phyloP scores from a whole-genome alignment of 2,888 invertebrate genomes.

The Protophormia terraenovae region DNA sequence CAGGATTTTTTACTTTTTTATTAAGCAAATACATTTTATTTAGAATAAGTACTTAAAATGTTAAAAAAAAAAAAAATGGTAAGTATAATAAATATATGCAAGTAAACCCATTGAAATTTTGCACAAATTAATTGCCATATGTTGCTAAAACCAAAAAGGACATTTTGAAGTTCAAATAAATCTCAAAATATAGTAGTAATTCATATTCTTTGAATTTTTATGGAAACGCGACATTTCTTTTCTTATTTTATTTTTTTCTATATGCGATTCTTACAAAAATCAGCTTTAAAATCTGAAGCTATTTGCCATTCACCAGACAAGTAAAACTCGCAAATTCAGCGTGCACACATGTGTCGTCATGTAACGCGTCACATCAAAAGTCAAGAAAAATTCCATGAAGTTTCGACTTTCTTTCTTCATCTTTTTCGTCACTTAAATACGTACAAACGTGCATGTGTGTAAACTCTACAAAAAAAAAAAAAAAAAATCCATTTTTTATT shows the following conservation, averaged over 20 bases:
- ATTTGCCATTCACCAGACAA: conserved; percentile 48
- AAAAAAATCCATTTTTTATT: background rate
- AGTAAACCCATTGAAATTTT: background rate
- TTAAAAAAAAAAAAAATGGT: background rate
- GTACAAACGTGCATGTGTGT: conserved; percentile 55
- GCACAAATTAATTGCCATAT: conserved; percentile 2
- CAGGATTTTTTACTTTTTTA: too few relatives aligned
- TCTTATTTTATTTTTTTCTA: too few relatives aligned
- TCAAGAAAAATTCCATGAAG: conserved; percentile 61
- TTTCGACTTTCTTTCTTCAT: conserved; percentile 56
- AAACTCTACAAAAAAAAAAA: conserved; percentile 28
- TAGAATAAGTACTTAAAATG: background rate
- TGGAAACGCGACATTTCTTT: conserved; percentile 29
- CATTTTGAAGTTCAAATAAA: background rate
- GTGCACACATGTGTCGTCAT: conserved; percentile 46
- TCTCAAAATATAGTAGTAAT: conserved; percentile 2
- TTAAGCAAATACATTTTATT: too few relatives aligned
- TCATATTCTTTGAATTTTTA: conserved; percentile 30
- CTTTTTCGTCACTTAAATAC: conserved; percentile 63
- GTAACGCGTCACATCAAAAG: conserved; percentile 63
- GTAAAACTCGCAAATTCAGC: conserved; percentile 35
- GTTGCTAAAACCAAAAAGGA: background rate
- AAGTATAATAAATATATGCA: background rate
- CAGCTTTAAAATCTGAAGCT: conserved; percentile 48
- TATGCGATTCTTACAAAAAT: too few relatives aligned